A percentile compares a stretch with the other conserved stretches of the same genome.
These are phyloP conservation scores for Aurelia sp. DNA, from an alignment of 30 jellyfish, hydroid and myxozoan species.

Conservation along the genomic window DNA sequence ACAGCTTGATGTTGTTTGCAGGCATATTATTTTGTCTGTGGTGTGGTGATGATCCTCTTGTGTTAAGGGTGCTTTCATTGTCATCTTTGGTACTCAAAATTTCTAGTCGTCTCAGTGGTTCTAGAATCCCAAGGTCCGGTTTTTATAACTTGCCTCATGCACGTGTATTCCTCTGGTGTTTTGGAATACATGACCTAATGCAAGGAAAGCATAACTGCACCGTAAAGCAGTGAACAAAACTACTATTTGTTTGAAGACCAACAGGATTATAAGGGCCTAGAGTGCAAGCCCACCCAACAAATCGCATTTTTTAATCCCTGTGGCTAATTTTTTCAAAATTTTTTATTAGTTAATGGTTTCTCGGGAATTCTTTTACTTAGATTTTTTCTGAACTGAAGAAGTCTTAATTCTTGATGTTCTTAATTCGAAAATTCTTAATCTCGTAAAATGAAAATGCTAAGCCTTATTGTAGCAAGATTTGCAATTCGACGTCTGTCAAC, in stretches of 20 bases:
- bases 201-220: background rate
- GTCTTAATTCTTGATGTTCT: background rate
- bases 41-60: too few species aligned
- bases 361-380: too few species aligned
- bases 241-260: background rate
- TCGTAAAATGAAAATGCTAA: too few species aligned
- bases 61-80: too few species aligned
- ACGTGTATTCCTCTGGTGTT: background rate
- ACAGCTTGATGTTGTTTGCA: too few species aligned
- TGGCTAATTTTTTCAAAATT: too few species aligned
- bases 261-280: constrained; percentile 4
- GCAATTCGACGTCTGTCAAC: background rate
- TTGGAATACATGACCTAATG: background rate
- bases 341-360: too few species aligned
- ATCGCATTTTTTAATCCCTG: background rate
- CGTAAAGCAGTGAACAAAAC: background rate
- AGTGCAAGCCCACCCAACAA: background rate
- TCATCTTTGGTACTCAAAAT: background rate
- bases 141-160: background rate
- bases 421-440: too few species aligned
- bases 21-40: too few species aligned
- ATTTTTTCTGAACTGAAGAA: too few species aligned
- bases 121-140: background rate
- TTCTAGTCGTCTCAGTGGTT: background rate
- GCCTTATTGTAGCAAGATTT: background rate